These are phyloP conservation scores for Drosophila pectinifera DNA, from an alignment of 1,140 invertebrate species.

Conservation along the genomic window DNA sequence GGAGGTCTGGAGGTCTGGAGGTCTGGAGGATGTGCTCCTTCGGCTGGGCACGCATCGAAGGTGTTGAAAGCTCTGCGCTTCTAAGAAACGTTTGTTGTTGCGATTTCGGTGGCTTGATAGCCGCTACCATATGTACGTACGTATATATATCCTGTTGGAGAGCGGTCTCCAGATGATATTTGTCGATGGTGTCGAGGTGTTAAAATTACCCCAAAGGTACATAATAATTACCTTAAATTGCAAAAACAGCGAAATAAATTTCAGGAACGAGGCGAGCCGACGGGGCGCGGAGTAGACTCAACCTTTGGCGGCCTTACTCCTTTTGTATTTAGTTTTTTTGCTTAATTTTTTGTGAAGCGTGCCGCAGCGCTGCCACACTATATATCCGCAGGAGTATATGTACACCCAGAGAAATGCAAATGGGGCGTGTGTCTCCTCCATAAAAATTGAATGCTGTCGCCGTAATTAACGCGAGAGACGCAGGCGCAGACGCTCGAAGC, in stretches of 20 bases:
- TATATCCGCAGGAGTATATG: not conserved
- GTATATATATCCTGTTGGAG: constrained; percentile 2
- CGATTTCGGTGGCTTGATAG: constrained; percentile 74
- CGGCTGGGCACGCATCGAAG: constrained; percentile 71
- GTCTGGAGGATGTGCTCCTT: constrained; percentile 24
- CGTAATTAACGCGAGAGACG: constrained; percentile 65
- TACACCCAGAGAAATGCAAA: constrained; percentile 48
- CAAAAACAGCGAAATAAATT: constrained; percentile 84
- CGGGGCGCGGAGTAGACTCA: not conserved
- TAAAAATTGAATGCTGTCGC: constrained; percentile 74
- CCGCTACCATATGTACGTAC: constrained; percentile 25
- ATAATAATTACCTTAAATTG: constrained; percentile 85
- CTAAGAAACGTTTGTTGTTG: constrained; percentile 78
- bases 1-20: not conserved
- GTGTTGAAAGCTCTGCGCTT: constrained; percentile 82
- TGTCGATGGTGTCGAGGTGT: constrained; percentile 85
- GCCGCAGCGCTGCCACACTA: constrained; percentile 67
- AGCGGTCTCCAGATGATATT: constrained; percentile 75
- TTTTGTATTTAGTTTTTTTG: not conserved
- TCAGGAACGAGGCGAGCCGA: constrained; percentile 35
- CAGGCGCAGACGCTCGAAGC: not conserved
- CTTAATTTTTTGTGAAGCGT: constrained; percentile 50
- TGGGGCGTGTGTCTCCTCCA: constrained; percentile 77
- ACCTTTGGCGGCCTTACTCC: constrained; percentile 47
- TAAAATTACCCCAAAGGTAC: constrained; percentile 85